Percentiles rank a stretch among this genome's conserved stretches.
Evolutionary conservation across 2,888 invertebrate species (phyloP).

Genomic region (Melanchra persicariae): DNA sequence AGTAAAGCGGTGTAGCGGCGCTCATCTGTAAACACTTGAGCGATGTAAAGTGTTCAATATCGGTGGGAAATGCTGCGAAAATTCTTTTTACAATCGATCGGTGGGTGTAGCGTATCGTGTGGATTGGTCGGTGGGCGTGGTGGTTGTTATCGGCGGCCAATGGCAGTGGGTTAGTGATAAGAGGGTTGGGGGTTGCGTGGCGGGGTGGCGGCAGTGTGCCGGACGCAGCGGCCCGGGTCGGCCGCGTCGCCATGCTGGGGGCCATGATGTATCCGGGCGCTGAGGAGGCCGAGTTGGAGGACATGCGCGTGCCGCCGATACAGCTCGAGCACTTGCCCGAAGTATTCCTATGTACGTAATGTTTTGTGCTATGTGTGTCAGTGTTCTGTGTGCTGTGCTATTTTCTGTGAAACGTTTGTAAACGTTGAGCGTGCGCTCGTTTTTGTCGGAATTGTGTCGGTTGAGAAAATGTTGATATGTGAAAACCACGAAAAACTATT

Average conservation of each 20-base stretch:
- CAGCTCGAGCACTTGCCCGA: constrained; percentile 94
- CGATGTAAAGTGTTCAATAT: constrained; percentile 85
- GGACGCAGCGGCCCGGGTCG: constrained; percentile 81
- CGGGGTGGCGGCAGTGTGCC: constrained; percentile 86
- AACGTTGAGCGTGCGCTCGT: constrained; percentile 25
- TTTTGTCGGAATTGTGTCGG: constrained; percentile 36
- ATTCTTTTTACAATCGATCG: constrained; percentile 86
- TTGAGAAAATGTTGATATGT: constrained; percentile 2
- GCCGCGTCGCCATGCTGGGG: constrained; percentile 86
- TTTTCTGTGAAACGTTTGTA: constrained; percentile 52
- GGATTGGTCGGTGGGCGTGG: constrained; percentile 89
- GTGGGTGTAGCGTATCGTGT: constrained; percentile 81
- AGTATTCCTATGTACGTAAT: constrained; percentile 93
- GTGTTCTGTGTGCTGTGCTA: constrained; percentile 63
- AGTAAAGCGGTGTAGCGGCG: constrained; percentile 70
- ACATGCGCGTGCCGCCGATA: constrained; percentile 93
- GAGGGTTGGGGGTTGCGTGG: constrained; percentile 87
- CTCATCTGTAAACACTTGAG: constrained; percentile 81
- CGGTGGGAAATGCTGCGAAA: constrained; percentile 83
- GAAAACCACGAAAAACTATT: constrained; percentile 6
- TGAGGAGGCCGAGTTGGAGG: constrained; percentile 85
- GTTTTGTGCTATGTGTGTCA: constrained; percentile 68
- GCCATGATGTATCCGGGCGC: constrained; percentile 89
- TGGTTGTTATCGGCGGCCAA: constrained; percentile 87
- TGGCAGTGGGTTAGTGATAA: constrained; percentile 80